Evolutionary conservation across 2,113 vertebrate species (phyloP).

Genomic region (Hippocampus comes): DNA sequence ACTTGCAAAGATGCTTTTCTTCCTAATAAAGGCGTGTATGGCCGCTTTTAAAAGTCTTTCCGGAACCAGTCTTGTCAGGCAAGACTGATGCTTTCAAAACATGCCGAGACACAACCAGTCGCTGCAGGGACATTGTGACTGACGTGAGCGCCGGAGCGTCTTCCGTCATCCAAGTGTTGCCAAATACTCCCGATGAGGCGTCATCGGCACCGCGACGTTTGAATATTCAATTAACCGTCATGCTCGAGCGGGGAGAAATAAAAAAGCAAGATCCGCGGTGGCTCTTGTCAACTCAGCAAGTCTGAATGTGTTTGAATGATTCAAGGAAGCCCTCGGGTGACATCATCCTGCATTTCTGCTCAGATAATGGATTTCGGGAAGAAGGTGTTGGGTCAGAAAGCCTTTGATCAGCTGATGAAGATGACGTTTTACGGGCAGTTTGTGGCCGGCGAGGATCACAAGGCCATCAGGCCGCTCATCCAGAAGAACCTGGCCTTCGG

Average conservation of each 20-base stretch:
- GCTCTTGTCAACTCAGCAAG: background rate
- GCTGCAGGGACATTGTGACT: background rate
- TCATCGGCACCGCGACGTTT: background rate
- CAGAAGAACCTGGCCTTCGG: slow-evolving; percentile 80
- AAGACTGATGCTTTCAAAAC: background rate
- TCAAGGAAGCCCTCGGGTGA: background rate
- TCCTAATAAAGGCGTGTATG: background rate
- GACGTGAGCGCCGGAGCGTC: background rate
- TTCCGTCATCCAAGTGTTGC: slow-evolving; percentile 1
- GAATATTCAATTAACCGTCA: background rate
- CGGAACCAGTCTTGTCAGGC: background rate
- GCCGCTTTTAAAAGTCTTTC: background rate
- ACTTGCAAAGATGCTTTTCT: slow-evolving; percentile 1
- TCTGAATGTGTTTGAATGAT: background rate
- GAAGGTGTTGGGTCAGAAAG: slow-evolving; percentile 75
- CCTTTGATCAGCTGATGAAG: slow-evolving; percentile 86
- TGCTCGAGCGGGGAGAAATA: background rate
- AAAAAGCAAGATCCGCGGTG: background rate
- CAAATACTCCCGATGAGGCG: background rate
- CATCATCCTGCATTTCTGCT: background rate
- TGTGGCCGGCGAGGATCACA: slow-evolving; percentile 88
- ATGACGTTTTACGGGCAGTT: slow-evolving; percentile 94
- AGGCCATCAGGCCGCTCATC: slow-evolving; percentile 81
- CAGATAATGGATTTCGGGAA: slow-evolving; percentile 76
- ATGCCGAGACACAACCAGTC: background rate